These are phyloP conservation scores for Chamaetylas fuelleborni DNA, from an alignment of 2,113 vertebrate species.

Conservation along the genomic window DNA sequence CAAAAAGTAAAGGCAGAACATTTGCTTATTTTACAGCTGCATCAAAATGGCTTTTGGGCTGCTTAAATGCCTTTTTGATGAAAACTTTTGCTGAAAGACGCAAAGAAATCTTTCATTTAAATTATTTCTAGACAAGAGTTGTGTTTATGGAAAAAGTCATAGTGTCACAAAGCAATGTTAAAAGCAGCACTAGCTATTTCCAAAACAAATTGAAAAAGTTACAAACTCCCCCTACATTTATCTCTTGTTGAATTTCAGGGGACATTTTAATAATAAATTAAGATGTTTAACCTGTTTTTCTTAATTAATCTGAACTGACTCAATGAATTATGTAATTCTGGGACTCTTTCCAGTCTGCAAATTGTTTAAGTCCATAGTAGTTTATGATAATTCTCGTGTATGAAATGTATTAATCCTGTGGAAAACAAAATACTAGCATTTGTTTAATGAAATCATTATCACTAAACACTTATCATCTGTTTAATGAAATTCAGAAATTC, in stretches of 20 bases:
- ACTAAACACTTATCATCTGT: conserved; percentile 51
- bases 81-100: neutral
- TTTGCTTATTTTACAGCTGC: neutral
- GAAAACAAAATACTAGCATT: conserved; percentile 45
- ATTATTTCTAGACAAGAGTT: neutral
- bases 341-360: conserved; percentile 21
- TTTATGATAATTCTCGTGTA: conserved; percentile 15
- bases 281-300: neutral
- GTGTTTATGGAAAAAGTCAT: neutral
- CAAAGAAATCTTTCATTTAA: neutral
- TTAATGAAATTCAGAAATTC: conserved; percentile 56
- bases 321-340: neutral
- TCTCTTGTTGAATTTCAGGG: neutral
- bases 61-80: neutral
- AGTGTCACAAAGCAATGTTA: neutral
- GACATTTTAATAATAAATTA: neutral
- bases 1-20: neutral
- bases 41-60: neutral
- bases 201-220: neutral
- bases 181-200: neutral
- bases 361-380: conserved; percentile 1
- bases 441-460: conserved; percentile 60
- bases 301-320: neutral
- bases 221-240: fast-evolving
- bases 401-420: conserved; percentile 29